Evolutionary conservation across 2,888 invertebrate species (phyloP).

Genomic region (Diloba caeruleocephala): DNA sequence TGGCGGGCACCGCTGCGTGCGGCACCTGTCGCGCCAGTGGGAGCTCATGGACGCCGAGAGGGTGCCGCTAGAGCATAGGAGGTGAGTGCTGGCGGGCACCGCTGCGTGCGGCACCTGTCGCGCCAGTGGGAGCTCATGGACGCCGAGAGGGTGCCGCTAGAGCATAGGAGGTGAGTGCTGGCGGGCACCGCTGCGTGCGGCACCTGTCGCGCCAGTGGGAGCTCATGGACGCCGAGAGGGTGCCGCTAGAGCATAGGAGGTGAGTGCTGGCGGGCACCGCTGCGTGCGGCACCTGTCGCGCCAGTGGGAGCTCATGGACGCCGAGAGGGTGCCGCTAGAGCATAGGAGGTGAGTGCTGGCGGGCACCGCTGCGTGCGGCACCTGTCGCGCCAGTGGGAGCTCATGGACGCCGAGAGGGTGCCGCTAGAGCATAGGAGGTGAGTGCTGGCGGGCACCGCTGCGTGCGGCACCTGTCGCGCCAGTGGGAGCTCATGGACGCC

Average conservation of each 20-base stretch:
- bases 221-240: constrained; percentile 4
- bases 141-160: not conserved
- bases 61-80: constrained; percentile 67
- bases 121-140: constrained; percentile 91
- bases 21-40: constrained; percentile 94
- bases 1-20: constrained; percentile 59
- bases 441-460: constrained; percentile 60
- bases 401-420: constrained; percentile 94
- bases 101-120: constrained; percentile 56
- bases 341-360: no score
- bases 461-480: no score
- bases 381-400: constrained; percentile 95
- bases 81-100: no score
- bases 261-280: no score
- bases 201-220: constrained; percentile 91
- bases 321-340: constrained; percentile 92
- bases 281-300: constrained; percentile 92
- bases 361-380: constrained; percentile 89
- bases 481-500: no score
- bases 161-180: no score
- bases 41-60: constrained; percentile 94
- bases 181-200: constrained; percentile 85
- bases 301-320: constrained; percentile 96
- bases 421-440: constrained; percentile 85
- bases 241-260: no score